Evolutionary conservation across 1,140 invertebrate genomes (phyloP).

Genomic region (Drosophila burlai): DNA sequence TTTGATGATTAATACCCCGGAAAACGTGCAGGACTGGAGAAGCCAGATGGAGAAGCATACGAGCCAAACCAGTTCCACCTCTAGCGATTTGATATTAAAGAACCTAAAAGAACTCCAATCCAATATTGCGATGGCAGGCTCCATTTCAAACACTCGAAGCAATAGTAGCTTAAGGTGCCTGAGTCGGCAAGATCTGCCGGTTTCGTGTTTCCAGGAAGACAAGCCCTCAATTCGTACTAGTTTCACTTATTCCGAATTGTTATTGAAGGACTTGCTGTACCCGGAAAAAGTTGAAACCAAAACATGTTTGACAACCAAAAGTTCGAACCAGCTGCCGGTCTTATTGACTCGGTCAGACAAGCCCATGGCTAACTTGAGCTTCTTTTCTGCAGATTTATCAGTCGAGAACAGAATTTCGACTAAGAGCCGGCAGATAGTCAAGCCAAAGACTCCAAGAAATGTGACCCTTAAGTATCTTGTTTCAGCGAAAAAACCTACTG

Average conservation of each 20-base stretch:
- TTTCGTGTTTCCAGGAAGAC: neutral
- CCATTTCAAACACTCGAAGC: neutral
- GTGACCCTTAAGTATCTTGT: too few species aligned
- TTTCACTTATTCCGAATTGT: neutral
- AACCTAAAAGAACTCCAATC: neutral
- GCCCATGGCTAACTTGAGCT: neutral
- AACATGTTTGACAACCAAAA: too few species aligned
- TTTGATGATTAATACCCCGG: neutral
- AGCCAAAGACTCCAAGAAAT: neutral
- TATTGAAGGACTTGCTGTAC: neutral
- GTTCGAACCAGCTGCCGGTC: neutral
- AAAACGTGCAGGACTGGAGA: neutral
- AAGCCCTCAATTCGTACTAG: neutral
- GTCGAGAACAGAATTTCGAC: neutral
- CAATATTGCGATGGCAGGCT: neutral
- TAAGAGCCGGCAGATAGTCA: neutral
- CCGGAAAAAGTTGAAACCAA: neutral
- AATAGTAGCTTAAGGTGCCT: neutral
- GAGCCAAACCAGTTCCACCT: neutral
- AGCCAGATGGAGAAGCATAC: neutral
- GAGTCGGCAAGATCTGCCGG: neutral
- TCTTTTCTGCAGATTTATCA: neutral
- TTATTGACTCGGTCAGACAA: conserved; percentile 1
- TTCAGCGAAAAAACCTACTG: too few species aligned
- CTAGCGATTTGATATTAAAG: neutral